phyloP scores from a whole-genome alignment of 2,797 vertebrate genomes.

The Enteromius mattozi region DNA sequence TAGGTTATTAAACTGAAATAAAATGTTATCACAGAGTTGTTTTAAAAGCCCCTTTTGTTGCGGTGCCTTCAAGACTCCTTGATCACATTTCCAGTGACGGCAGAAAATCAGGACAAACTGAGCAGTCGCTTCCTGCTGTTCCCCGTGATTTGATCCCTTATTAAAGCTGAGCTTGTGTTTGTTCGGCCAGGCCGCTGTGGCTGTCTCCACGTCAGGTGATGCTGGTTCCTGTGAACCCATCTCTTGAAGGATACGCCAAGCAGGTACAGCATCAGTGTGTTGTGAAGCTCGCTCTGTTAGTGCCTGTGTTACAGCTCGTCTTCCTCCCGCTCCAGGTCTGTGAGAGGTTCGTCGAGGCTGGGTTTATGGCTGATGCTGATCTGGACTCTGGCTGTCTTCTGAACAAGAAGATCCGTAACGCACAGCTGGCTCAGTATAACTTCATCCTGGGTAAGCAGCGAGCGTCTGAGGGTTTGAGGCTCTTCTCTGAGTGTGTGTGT shows the following conservation, averaged over 20 bases:
- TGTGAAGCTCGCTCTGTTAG: too few relatives aligned
- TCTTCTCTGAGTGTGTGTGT: not conserved
- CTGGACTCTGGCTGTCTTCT: slow-evolving; percentile 89
- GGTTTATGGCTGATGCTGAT: slow-evolving; percentile 92
- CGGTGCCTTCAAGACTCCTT: not conserved
- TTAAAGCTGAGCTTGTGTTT: not conserved
- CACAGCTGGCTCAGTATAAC: slow-evolving; percentile 94
- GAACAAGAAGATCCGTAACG: slow-evolving; percentile 95
- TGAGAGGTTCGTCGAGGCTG: slow-evolving; percentile 85
- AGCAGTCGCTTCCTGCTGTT: not conserved
- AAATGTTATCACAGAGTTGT: too few relatives aligned
- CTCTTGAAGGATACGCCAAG: slow-evolving; percentile 87
- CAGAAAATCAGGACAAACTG: not conserved
- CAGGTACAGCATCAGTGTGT: slow-evolving; percentile 70
- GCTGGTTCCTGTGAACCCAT: slow-evolving; percentile 89
- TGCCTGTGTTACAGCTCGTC: not conserved
- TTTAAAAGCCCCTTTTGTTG: not conserved
- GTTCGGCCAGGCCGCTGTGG: slow-evolving; percentile 89
- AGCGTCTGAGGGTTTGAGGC: not conserved
- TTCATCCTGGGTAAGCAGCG: slow-evolving; percentile 90
- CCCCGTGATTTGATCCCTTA: not conserved
- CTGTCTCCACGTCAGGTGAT: slow-evolving; percentile 92
- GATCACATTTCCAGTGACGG: not conserved
- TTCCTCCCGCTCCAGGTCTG: slow-evolving; percentile 79
- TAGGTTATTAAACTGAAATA: too few relatives aligned